These are phyloP conservation scores for Fulmarus glacialis DNA, from an alignment of 2,113 vertebrate species.

Conservation along the genomic window DNA sequence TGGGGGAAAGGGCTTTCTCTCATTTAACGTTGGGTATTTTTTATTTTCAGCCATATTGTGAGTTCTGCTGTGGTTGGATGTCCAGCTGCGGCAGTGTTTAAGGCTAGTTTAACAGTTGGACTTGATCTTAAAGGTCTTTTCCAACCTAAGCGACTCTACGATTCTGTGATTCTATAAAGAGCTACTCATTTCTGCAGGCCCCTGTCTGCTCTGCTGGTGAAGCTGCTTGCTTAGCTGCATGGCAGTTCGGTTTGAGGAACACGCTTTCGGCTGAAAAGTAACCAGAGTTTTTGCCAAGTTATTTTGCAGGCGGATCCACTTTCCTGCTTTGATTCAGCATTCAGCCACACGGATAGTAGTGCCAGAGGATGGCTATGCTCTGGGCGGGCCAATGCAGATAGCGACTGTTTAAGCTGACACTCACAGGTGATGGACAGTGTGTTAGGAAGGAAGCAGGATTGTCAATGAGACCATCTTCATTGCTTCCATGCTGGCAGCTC, in stretches of 20 bases:
- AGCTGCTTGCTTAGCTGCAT: not conserved
- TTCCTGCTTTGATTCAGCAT: not conserved
- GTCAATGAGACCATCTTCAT: not conserved
- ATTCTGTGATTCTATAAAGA: not conserved
- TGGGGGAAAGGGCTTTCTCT: not conserved
- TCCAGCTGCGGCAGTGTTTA: not conserved
- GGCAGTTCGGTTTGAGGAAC: not conserved
- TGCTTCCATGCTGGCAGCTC: not conserved
- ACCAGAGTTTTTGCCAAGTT: not conserved
- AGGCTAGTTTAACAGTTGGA: not conserved
- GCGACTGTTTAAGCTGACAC: not conserved
- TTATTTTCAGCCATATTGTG: not conserved
- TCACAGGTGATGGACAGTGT: not conserved
- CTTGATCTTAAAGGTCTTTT: too few species aligned
- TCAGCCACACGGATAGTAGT: rapidly evolving
- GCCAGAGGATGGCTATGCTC: not conserved
- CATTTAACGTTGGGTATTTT: not conserved
- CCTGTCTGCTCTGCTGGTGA: not conserved
- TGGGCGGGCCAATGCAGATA: not conserved
- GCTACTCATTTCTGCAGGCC: not conserved
- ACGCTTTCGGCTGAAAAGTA: not conserved
- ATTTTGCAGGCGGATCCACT: not conserved
- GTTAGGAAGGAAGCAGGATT: not conserved
- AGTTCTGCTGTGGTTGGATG: not conserved
- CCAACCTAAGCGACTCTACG: too few species aligned